Evolutionary conservation across 2,888 invertebrate species (phyloP).

Genomic region (Suillia variegata): DNA sequence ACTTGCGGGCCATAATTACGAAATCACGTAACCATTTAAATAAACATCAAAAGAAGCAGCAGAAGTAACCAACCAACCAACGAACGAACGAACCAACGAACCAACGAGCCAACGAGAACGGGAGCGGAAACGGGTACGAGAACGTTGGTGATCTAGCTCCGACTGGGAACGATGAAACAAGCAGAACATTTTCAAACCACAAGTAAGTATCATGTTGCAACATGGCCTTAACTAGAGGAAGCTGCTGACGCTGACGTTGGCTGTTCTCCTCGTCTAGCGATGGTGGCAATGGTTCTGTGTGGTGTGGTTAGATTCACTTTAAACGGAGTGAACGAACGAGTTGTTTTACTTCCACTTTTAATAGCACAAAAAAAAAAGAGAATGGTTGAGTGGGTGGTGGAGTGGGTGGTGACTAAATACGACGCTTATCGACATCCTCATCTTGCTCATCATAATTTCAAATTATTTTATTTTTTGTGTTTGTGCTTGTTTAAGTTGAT

Average conservation of each 20-base stretch:
- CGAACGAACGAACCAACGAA: too few species aligned
- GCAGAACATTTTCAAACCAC: background rate
- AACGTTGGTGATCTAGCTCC: too few species aligned
- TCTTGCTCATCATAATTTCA: conserved; percentile 13
- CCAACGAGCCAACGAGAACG: conserved; percentile 5
- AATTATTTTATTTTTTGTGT: background rate
- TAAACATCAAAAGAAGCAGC: conserved; percentile 30
- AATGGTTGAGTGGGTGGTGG: too few species aligned
- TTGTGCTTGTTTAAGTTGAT: conserved; percentile 13
- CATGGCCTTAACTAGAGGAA: background rate
- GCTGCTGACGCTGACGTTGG: too few species aligned
- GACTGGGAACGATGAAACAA: background rate
- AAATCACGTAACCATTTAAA: conserved; percentile 37
- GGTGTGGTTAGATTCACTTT: too few species aligned
- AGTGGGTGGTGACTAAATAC: too few species aligned
- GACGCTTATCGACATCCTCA: conserved; percentile 1
- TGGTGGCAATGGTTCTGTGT: too few species aligned
- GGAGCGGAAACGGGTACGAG: background rate
- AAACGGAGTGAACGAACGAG: too few species aligned
- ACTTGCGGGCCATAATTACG: conserved; percentile 30
- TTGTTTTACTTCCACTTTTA: too few species aligned
- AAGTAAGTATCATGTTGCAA: background rate
- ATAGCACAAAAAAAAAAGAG: too few species aligned
- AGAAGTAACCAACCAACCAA: conserved; percentile 20
- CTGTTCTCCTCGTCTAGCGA: too few species aligned